These are phyloP conservation scores for Nansenia antarctica DNA, from an alignment of 2,113 vertebrate genomes.

Conservation along the genomic window DNA sequence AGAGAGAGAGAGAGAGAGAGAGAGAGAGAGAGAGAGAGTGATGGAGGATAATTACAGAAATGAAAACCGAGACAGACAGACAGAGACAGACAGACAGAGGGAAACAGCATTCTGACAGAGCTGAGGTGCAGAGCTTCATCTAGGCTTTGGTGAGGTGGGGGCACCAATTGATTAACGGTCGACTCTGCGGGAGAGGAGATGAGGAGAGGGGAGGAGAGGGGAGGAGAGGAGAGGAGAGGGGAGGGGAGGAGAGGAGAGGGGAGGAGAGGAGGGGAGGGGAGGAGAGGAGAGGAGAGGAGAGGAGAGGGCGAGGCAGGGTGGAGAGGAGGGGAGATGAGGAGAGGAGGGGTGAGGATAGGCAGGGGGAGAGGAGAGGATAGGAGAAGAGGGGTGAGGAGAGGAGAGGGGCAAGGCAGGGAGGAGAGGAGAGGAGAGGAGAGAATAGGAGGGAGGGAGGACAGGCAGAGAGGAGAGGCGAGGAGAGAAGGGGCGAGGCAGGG, in stretches of 20 bases:
- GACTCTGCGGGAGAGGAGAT: constrained; percentile 6
- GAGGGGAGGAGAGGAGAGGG: background rate
- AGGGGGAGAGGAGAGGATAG: background rate
- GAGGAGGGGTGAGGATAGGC: background rate
- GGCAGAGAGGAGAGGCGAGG: background rate
- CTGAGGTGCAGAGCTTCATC: too few species aligned
- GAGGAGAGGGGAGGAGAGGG: constrained; percentile 9
- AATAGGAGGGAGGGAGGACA: background rate
- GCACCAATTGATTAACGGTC: too few species aligned
- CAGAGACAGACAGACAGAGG: too few species aligned
- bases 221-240: background rate
- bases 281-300: background rate
- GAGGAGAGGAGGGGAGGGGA: constrained; percentile 1
- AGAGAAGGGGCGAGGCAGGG: background rate
- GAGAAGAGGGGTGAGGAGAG: background rate
- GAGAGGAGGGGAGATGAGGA: background rate
- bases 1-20: background rate
- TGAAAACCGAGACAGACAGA: too few species aligned
- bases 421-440: background rate
- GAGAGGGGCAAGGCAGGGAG: background rate
- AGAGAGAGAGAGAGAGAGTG: background rate
- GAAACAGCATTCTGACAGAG: too few species aligned
- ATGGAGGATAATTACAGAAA: constrained; percentile 2
- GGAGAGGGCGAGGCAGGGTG: background rate
- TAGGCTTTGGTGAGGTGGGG: too few species aligned